Base-by-base conservation (phyloP, 2,888 invertebrate genomes). In the Argyresthia albistria region DNA sequence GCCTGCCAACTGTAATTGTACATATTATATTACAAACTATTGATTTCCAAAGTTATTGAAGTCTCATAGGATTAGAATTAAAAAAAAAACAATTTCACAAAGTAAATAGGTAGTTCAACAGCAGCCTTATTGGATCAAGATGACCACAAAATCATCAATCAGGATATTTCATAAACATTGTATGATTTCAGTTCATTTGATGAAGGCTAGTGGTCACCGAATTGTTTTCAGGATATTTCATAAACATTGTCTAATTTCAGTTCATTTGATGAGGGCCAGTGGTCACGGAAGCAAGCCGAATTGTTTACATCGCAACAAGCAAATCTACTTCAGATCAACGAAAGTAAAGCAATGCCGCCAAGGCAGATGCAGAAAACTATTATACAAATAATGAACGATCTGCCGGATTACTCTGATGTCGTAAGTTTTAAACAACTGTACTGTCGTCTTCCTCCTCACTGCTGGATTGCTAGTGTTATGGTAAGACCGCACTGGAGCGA, bases 201-300 rank as follows among this genome's bases (percentile, higher is more conserved):
- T 59, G 89, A 91, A 61, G 90, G 91, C 59, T 91, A 92, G 55
- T 95, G 95, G 95, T 95, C 96, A 0, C 91, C 93, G 57, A 92
- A 94, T n/a, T n/a, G n/a, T n/a, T n/a, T n/a, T n/a, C n/a, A n/a
- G n/a, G n/a, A n/a, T n/a, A n/a, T n/a, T n/a, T n/a, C n/a, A 9
- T 36, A 36, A 36, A 36, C 9, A 36, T n/a, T n/a, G 9, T 36
- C 8, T 49, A 47, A 54, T 70, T 73, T 57, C 57, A 87, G 81
- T 59, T 77, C 67, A 61, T 87, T 84, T 57, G 89, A 90, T 59
- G 89, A 91, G 61, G 90, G 91, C 59, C 91, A 92, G 55, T 95
- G 95, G 95, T 95, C 96, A 1, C 91, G 93, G 57, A 92, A 94
- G 63, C 97, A 97, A 80, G 96, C 97, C 0, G 97, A 97, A 74